Evolutionary conservation across 2,113 vertebrate genomes (phyloP).

Genomic region (Piaya cayana): DNA sequence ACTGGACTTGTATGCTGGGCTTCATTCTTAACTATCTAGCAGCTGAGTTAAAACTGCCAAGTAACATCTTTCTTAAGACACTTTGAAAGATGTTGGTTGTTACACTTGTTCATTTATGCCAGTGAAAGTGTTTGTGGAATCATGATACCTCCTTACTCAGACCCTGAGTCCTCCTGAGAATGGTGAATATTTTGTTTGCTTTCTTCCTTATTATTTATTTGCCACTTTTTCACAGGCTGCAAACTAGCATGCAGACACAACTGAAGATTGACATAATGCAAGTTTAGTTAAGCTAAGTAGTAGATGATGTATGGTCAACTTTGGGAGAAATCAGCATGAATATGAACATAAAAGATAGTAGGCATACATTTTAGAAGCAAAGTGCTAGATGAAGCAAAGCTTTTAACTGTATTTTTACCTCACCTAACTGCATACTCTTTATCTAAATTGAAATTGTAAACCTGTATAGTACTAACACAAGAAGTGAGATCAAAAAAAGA

Average conservation of each 20-base stretch:
- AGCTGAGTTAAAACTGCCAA: not conserved
- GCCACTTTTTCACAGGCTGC: not conserved
- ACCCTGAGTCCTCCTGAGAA: not conserved
- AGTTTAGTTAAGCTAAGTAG: not conserved
- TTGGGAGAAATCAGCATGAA: not conserved
- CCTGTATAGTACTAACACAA: not conserved
- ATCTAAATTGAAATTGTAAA: not conserved
- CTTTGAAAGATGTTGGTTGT: not conserved
- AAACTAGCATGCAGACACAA: not conserved
- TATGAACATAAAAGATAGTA: not conserved
- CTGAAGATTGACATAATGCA: not conserved
- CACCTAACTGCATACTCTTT: not conserved
- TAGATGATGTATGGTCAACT: not conserved
- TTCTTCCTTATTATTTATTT: not conserved
- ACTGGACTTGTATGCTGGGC: not conserved
- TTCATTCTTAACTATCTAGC: not conserved
- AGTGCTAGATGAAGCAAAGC: not conserved
- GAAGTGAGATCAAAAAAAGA: not conserved
- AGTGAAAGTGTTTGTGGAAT: not conserved
- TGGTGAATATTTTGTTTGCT: not conserved
- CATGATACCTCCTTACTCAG: not conserved
- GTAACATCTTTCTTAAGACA: not conserved
- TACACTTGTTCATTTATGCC: not conserved
- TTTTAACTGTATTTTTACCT: not conserved
- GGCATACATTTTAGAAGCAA: not conserved